Conservation (phyloP, 2,797 vertebrate species). For the Leptoclinus maculatus region DNA sequence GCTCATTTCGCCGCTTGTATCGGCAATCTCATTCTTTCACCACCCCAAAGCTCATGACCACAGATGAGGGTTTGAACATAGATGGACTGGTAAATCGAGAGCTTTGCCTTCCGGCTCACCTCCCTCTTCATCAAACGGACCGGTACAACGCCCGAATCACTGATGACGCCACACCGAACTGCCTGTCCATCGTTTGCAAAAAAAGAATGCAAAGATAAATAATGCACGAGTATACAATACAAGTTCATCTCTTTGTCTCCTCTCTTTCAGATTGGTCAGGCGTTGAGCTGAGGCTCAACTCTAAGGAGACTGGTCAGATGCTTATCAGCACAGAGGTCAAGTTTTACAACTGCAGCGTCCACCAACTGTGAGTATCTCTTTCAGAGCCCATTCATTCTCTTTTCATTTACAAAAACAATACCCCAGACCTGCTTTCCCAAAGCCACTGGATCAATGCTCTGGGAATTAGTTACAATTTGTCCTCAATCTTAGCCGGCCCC, state of each 20-base stretch:
- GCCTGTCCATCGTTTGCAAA: not conserved
- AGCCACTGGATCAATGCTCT: slow-evolving; percentile 52
- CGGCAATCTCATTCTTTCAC: not conserved
- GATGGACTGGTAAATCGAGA: not conserved
- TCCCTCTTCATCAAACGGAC: not conserved
- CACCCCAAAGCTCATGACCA: not conserved
- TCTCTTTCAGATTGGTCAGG: slow-evolving; percentile 92
- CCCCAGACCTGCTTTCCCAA: slow-evolving; percentile 8
- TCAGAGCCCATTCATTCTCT: slow-evolving; percentile 30
- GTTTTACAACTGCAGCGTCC: slow-evolving; percentile 99
- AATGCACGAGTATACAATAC: not conserved
- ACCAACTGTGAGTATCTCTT: slow-evolving; percentile 92
- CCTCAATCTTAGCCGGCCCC: slow-evolving; percentile 48
- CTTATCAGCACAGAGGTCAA: slow-evolving; percentile 98
- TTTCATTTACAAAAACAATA: slow-evolving; percentile 13
- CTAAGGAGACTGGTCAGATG: slow-evolving; percentile 94
- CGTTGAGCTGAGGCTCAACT: slow-evolving; percentile 93
- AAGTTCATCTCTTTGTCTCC: slow-evolving; percentile 3
- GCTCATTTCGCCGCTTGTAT: not conserved
- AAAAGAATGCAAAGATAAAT: not conserved
- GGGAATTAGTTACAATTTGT: slow-evolving; percentile 64
- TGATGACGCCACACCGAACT: not conserved
- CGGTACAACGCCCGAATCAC: not conserved
- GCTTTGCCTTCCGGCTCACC: not conserved
- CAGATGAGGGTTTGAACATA: not conserved